Evolutionary conservation across 2,888 invertebrate genomes (phyloP).

Genomic region (Anthophora plumipes): DNA sequence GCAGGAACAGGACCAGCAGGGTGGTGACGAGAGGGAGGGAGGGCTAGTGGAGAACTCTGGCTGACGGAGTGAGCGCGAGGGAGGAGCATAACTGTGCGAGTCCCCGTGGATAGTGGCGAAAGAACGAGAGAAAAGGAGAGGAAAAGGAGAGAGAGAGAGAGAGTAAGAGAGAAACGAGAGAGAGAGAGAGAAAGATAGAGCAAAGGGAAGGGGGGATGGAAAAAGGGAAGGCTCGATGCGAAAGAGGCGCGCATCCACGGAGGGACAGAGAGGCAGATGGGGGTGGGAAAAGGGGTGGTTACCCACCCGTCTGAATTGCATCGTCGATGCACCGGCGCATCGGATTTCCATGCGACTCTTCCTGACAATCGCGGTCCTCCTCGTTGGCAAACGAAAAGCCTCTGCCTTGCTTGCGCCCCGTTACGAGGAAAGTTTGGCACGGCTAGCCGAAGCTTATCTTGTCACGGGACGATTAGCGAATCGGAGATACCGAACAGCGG

Average conservation of each 20-base stretch:
- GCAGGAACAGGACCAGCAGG: slow-evolving; percentile 12
- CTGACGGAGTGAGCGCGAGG: slow-evolving; percentile 14
- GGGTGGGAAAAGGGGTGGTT: slow-evolving; percentile 56
- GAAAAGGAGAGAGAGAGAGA: too few species aligned
- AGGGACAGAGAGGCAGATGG: slow-evolving; percentile 30
- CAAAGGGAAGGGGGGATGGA: background rate
- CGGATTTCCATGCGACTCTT: slow-evolving; percentile 74
- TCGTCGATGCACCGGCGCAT: slow-evolving; percentile 74
- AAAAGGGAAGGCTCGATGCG: slow-evolving; percentile 23
- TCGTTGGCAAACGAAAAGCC: slow-evolving; percentile 67
- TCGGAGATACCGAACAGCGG: slow-evolving; percentile 44
- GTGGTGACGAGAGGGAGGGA: slow-evolving; percentile 12
- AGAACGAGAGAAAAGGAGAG: slow-evolving; percentile 36
- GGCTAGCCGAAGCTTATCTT: slow-evolving; percentile 66
- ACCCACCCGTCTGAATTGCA: slow-evolving; percentile 74
- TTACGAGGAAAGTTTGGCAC: slow-evolving; percentile 71
- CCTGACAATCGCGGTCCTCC: slow-evolving; percentile 73
- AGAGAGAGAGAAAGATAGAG: slow-evolving; percentile 43
- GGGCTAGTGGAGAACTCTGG: slow-evolving; percentile 11
- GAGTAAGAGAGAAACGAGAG: too few species aligned
- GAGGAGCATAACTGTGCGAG: slow-evolving; percentile 27
- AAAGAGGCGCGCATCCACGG: slow-evolving; percentile 32
- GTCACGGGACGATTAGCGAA: slow-evolving; percentile 66
- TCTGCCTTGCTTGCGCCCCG: slow-evolving; percentile 57
- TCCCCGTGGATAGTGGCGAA: slow-evolving; percentile 25